These are phyloP conservation scores for Sylvicola cinctus DNA, from an alignment of 2,888 invertebrate species.

Conservation along the genomic window DNA sequence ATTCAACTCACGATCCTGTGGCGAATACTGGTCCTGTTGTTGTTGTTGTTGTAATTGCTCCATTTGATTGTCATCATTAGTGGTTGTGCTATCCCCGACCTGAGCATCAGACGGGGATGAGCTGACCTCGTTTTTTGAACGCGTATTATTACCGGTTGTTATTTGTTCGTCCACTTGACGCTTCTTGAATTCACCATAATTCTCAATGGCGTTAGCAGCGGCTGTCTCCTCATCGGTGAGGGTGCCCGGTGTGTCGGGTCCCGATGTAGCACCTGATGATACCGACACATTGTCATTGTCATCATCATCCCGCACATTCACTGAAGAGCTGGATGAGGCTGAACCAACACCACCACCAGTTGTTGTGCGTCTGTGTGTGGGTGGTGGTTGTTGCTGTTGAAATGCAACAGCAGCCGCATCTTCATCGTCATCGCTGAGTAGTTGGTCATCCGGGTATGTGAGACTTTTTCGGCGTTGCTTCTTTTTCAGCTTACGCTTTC, in stretches of 20 bases:
- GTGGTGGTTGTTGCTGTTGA: neutral
- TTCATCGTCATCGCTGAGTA: constrained; percentile 7
- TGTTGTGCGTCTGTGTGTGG: neutral
- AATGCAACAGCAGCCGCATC: neutral
- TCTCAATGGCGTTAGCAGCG: neutral
- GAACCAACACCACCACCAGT: constrained; percentile 6
- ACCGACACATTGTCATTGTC: constrained; percentile 29
- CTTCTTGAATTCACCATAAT: constrained; percentile 6
- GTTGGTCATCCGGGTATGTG: constrained; percentile 1
- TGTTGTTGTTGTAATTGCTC: constrained; percentile 1
- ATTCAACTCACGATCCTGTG: too few relatives aligned
- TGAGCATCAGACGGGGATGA: too few relatives aligned
- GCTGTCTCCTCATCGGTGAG: constrained; percentile 35
- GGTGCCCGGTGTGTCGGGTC: constrained; percentile 62
- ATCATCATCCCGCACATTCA: constrained; percentile 17
- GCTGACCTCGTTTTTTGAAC: constrained; percentile 2
- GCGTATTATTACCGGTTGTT: neutral
- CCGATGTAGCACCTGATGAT: constrained; percentile 73
- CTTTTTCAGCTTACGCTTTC: constrained; percentile 8
- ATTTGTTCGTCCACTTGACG: constrained; percentile 8
- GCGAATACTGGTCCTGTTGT: constrained; percentile 10
- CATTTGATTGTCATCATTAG: neutral
- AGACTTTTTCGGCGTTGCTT: constrained; percentile 14
- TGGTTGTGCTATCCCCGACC: too few relatives aligned
- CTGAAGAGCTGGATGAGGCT: constrained; percentile 18